Conservation (phyloP, 2,797 vertebrate genomes). For the Poecilia picta region DNA sequence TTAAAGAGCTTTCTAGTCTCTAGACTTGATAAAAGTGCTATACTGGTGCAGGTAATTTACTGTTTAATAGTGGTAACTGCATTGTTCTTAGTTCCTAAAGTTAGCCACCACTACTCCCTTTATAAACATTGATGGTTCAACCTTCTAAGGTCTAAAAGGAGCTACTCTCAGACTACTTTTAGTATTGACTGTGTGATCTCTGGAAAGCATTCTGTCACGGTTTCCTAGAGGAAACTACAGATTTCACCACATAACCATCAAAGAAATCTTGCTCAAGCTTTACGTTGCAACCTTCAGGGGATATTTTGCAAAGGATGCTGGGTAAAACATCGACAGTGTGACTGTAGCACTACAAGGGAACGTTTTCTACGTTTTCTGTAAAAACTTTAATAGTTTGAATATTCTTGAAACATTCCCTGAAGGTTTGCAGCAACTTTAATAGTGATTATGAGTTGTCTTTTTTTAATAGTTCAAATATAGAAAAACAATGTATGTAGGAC, state of each 20-base stretch:
- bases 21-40: not conserved
- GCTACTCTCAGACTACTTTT: not conserved
- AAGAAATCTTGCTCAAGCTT: not conserved
- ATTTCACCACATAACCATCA: not conserved
- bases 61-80: not conserved
- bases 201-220: not conserved
- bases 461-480: not conserved
- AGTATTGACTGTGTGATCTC: not conserved
- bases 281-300: not conserved
- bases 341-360: not conserved
- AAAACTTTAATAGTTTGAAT: not conserved
- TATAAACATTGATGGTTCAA: not conserved
- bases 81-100: not conserved
- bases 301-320: not conserved
- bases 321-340: not conserved
- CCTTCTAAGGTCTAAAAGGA: not conserved
- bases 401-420: not conserved
- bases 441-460: not conserved
- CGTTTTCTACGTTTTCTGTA: not conserved
- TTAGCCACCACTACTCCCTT: not conserved
- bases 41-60: not conserved
- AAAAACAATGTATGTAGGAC: not conserved
- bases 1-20: not conserved
- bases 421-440: not conserved
- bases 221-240: not conserved